phyloP scores from a whole-genome alignment of 2,113 vertebrate genomes.

The Neopipo cinnamomea region DNA sequence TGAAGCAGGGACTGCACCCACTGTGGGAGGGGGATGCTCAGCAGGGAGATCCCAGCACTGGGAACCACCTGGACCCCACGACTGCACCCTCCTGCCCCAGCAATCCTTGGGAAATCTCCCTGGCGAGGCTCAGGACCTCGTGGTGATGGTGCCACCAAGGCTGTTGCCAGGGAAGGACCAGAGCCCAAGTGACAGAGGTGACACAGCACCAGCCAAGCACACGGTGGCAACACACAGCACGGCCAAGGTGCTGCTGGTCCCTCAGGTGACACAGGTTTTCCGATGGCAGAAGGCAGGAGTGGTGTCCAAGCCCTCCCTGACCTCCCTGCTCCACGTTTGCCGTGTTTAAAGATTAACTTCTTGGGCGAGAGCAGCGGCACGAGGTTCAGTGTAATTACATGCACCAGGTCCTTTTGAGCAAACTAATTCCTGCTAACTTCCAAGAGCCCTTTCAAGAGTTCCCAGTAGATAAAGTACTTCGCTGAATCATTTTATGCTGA shows the following conservation, averaged over 20 bases:
- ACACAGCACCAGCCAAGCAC: neutral
- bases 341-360: neutral
- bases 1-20: neutral
- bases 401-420: neutral
- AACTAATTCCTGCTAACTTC: neutral
- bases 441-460: neutral
- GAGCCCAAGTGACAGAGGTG: neutral
- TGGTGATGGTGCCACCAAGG: accelerated
- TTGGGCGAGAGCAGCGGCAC: neutral
- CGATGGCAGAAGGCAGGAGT: neutral
- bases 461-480: neutral
- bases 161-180: accelerated
- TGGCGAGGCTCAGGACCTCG: accelerated
- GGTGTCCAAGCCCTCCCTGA: neutral
- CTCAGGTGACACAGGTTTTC: accelerated
- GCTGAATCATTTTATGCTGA: neutral
- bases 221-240: accelerated
- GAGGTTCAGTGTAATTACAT: neutral
- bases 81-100: neutral
- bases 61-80: neutral
- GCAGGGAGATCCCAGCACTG: neutral
- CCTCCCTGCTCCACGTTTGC: accelerated
- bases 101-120: accelerated
- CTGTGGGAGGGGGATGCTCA: neutral
- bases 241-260: neutral